Base-by-base conservation (phyloP, 2,888 invertebrate genomes). In the Gari tellinella region DNA sequence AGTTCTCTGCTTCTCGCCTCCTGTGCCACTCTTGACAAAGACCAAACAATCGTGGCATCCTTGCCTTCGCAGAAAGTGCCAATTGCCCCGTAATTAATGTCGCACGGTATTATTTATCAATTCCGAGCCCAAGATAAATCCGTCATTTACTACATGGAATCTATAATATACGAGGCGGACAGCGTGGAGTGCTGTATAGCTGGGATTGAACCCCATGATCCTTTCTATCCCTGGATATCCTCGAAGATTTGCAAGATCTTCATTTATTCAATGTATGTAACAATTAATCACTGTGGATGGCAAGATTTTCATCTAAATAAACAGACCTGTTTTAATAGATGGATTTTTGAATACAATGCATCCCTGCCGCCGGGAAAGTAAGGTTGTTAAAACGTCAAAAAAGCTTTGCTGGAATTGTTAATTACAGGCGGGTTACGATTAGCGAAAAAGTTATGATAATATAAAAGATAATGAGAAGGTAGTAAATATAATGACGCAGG, bases 1-100 rank as follows among this genome's bases (percentile, higher is more conserved):
- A 4, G 31, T 31, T 10, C 31, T 10, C 31, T 31, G 4, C 31
- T 31, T 31, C 31, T 31, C 31, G 31, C 31, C 31, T 31, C 5
- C 10, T 31, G 4, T 31, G 31, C 31, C 10, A 7, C 10, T 31
- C 31, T 10, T 31, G 31, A 31, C 31, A 10, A 31, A 31, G 10
- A 31, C 31, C 31, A 31, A 31, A 31, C 31, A 31, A 4, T 31
- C 10, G 4, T 31, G 31, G 31, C 31, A 31, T 31, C 31, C 10
- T 10, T 4, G 5, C 31, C 10, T 31, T 31, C 31, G 4, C 46
- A 53, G 26, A 63, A 66, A 46, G 69, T 73, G 77, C 73, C 77
- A 73, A 78, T 73, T 73, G 63, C 56, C 48, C 19, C 15, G 66
- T 73, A 78, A 78, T 78, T 78, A 78, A 78, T 78, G 72, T 73